Conservation (phyloP, 1,140 invertebrate genomes). For the Argopecten irradians region DNA sequence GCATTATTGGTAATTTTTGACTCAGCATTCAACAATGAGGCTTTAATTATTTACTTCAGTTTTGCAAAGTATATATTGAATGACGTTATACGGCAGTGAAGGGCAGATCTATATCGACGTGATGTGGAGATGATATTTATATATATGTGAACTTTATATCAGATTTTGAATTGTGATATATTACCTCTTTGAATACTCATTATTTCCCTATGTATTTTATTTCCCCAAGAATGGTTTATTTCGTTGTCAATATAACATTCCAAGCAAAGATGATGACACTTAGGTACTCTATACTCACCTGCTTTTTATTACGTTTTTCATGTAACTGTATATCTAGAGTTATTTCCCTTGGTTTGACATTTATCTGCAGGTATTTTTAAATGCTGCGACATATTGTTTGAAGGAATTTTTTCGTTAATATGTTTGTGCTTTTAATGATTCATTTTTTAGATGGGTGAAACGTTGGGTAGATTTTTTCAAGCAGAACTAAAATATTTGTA, state of each 20-base stretch:
- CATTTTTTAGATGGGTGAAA: background rate
- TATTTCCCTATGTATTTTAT: background rate
- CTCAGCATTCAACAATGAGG: no score
- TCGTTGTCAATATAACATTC: conserved; percentile 11
- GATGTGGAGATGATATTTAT: background rate
- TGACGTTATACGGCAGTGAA: background rate
- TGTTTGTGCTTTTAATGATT: background rate
- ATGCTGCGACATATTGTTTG: background rate
- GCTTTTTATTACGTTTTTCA: no score
- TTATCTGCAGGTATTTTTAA: background rate
- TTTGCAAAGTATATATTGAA: no score
- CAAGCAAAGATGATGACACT: background rate
- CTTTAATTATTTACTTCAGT: no score
- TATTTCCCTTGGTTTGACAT: background rate
- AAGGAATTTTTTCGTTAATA: background rate
- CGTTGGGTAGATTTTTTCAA: no score
- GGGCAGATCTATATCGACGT: background rate
- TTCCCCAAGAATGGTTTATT: background rate
- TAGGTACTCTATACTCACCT: background rate
- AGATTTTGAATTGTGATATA: background rate
- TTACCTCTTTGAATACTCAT: conserved; percentile 12
- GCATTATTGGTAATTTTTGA: no score
- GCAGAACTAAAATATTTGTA: no score
- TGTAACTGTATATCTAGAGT: background rate
- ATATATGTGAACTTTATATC: background rate